Evolutionary conservation across 1,140 invertebrate species (phyloP).

Genomic region (Arion vulgaris): DNA sequence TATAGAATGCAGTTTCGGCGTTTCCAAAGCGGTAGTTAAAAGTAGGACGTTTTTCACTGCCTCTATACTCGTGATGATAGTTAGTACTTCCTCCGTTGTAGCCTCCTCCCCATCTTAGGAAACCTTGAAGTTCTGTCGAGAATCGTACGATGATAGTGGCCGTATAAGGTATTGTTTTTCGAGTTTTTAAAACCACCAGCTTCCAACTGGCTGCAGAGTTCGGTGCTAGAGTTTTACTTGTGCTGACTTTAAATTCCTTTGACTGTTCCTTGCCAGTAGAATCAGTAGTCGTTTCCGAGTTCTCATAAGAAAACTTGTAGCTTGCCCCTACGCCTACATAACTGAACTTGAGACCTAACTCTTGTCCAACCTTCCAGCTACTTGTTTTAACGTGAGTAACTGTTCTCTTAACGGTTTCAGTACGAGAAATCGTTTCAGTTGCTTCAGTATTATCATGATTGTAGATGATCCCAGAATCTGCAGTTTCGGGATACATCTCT

Average conservation of each 20-base stretch:
- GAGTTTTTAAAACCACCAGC: background rate
- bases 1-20: background rate
- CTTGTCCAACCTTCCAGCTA: background rate
- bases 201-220: background rate
- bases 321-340: background rate
- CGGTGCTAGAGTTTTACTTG: background rate
- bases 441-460: background rate
- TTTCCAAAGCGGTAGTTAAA: slow-evolving; percentile 11
- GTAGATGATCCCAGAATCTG: background rate
- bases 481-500: background rate
- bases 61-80: slow-evolving; percentile 16
- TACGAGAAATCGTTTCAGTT: background rate
- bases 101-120: slow-evolving; percentile 15
- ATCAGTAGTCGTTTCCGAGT: background rate
- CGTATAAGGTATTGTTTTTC: slow-evolving; percentile 6
- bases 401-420: background rate
- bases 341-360: background rate
- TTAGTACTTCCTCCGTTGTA: background rate
- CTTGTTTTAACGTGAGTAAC: slow-evolving; percentile 15
- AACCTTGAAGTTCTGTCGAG: background rate
- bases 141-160: background rate
- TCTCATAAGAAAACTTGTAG: background rate
- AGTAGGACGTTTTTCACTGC: background rate
- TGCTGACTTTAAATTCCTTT: background rate
- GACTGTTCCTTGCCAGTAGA: background rate